phyloP scores from a whole-genome alignment of 2,888 invertebrate species.

The Nymphalis urticae region DNA sequence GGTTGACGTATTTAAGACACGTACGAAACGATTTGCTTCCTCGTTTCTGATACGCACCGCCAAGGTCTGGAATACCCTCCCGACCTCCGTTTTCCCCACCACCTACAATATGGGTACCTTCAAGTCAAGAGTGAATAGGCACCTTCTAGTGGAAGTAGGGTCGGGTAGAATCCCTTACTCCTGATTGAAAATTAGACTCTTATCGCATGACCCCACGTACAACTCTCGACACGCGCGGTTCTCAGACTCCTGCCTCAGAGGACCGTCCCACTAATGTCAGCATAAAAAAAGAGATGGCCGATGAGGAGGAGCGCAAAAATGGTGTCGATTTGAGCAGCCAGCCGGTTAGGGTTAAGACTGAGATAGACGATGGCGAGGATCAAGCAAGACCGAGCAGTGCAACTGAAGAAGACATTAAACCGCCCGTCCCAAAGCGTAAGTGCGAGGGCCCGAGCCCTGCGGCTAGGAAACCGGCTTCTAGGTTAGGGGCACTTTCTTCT shows the following conservation, averaged over 20 bases:
- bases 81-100: no score
- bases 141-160: constrained; percentile 88
- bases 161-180: constrained; percentile 91
- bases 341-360: constrained; percentile 83
- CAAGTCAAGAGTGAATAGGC: no score
- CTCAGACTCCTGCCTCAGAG: constrained; percentile 83
- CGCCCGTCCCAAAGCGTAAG: constrained; percentile 74
- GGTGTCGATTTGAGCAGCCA: constrained; percentile 70
- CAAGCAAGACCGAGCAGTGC: constrained; percentile 70
- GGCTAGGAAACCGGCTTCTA: constrained; percentile 83
- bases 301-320: constrained; percentile 78
- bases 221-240: constrained; percentile 85
- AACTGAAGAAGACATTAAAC: constrained; percentile 67
- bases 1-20: no score
- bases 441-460: constrained; percentile 79
- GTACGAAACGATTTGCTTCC: no score
- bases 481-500: constrained; percentile 91
- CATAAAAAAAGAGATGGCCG: constrained; percentile 81
- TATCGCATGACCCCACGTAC: constrained; percentile 85
- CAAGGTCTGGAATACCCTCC: no score
- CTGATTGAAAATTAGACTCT: constrained; percentile 88
- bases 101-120: no score
- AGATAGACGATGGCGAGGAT: constrained; percentile 83
- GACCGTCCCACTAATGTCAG: constrained; percentile 82
- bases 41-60: no score